Base-by-base conservation (phyloP, 2,888 invertebrate species). In the Lasioglossum lativentre region DNA sequence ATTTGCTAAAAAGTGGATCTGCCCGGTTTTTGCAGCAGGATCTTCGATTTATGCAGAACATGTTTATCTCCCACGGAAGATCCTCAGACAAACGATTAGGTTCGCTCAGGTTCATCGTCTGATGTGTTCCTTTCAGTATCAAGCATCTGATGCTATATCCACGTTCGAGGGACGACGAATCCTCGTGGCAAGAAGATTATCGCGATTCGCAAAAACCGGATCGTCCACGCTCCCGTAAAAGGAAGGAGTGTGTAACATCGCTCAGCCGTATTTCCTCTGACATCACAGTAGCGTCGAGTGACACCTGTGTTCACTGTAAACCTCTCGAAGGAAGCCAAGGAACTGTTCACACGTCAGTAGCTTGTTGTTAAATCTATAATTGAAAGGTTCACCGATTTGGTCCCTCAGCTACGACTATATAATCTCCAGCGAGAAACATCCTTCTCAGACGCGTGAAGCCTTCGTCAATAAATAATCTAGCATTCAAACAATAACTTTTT, bases 201-300 rank as follows among this genome's bases (percentile, higher is more conserved):
- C 52, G 38, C 30, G 30, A 47, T 52, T 75, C 27, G 45, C 74
- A 74, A 80, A 80, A 80, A 80, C 79, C 73, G 68, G 74, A 66
- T 74, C 74, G 19, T 68, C 47, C n/a, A n/a, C 45, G 59, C 45
- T 42, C 56, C 72, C 72, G 72, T 78, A 78, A 78, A 78, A 45
- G 78, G 72, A 73, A 72, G 68, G 19, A 74, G 74, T 16, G 73
- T 63, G 63, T 72, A 73, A 63, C 73, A 42, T 34, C 34, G 47
- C 38, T n/a, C 3, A 38, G 47, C 66, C 75, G 66, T 77, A 76
- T 77, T 56, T 81, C 72, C 76, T 77, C 71, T 82, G 73, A 82
- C 77, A 82, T 82, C 82, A 82, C 47, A 77, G 66, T 12, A 45
- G 72, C 52, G 68, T 73, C 56, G 19, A 23, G 30, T 74, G 68